phyloP scores from a whole-genome alignment of 2,888 invertebrate genomes.

The Tanypteryx hageni region DNA sequence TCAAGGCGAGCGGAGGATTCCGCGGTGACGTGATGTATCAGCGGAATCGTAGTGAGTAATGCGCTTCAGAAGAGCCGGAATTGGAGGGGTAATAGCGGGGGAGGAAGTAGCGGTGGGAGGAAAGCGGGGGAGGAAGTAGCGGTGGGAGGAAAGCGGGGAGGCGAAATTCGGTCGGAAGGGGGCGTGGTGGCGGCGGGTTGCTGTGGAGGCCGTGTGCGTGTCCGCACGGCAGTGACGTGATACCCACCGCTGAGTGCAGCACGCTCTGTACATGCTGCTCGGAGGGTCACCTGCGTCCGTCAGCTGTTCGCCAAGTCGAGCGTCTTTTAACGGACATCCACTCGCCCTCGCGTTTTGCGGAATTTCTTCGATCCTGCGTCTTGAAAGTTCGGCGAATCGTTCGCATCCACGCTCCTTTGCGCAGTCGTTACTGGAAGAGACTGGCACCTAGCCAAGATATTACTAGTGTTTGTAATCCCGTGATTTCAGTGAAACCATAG shows the following conservation, averaged over 20 bases:
- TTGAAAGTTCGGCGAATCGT: background rate
- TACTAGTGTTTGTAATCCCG: background rate
- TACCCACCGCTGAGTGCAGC: background rate
- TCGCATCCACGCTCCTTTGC: background rate
- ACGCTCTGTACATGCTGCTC: background rate
- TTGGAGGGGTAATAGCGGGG: background rate
- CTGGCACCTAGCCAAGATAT: background rate
- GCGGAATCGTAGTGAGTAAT: constrained; percentile 15
- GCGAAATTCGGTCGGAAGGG: background rate
- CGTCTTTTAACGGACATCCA: background rate
- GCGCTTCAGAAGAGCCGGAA: background rate
- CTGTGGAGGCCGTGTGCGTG: background rate
- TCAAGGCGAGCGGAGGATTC: background rate
- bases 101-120: background rate
- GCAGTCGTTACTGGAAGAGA: background rate
- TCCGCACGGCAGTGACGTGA: constrained; percentile 19
- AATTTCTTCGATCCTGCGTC: constrained; percentile 5
- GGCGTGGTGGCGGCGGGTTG: background rate
- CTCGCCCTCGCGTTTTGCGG: background rate
- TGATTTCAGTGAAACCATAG: background rate
- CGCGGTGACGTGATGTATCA: background rate
- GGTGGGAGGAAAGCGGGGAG: background rate
- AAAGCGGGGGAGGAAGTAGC: background rate
- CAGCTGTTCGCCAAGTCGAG: background rate
- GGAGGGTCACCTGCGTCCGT: background rate